These are phyloP conservation scores for Bradypodion ventrale DNA, from an alignment of 2,797 vertebrate genomes.

Conservation along the genomic window DNA sequence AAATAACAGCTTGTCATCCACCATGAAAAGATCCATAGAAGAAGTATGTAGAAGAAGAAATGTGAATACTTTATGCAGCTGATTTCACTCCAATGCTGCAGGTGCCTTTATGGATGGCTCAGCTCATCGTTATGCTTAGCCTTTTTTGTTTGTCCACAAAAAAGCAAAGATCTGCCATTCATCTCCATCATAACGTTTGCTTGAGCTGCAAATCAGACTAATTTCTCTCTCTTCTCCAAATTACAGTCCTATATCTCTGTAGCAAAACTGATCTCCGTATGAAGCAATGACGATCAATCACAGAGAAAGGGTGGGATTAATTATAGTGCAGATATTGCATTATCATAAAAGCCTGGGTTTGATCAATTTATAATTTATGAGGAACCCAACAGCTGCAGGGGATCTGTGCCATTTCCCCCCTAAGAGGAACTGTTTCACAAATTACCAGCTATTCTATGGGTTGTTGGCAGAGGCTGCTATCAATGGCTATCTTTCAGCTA, in stretches of 20 bases:
- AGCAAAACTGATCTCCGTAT: not conserved
- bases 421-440: not conserved
- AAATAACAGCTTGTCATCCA: not conserved
- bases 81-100: not conserved
- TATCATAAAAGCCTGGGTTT: constrained; percentile 6
- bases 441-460: not conserved
- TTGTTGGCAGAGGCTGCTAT: not conserved
- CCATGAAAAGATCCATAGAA: not conserved
- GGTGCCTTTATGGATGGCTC: not conserved
- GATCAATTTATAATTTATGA: not conserved
- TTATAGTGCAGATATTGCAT: not conserved
- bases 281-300: not conserved
- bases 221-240: not conserved
- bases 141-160: not conserved
- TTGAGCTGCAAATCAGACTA: not conserved
- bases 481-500: not conserved
- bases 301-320: not conserved
- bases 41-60: not conserved
- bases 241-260: not conserved
- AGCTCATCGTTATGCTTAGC: not conserved
- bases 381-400: constrained; percentile 21
- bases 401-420: not conserved
- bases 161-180: not conserved
- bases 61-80: not conserved
- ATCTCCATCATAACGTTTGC: not conserved